Evolutionary conservation across 2,797 vertebrate species (phyloP).

Genomic region (Fistularia tabacaria): DNA sequence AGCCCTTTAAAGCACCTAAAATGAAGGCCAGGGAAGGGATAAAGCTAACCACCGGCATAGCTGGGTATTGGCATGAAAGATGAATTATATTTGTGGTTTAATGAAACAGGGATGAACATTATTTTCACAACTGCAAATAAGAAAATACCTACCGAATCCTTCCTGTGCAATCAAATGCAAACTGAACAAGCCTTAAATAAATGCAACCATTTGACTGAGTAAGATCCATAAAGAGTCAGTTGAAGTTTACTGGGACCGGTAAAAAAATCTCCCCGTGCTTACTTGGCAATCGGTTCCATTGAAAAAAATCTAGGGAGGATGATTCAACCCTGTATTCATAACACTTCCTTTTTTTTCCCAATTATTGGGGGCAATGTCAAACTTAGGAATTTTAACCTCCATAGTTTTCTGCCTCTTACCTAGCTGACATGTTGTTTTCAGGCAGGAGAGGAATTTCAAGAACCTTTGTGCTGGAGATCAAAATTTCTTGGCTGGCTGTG

Average conservation of each 20-base stretch:
- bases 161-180: conserved; percentile 40
- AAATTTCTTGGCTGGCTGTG: conserved; percentile 95
- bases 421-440: conserved; percentile 97
- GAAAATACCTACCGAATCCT: conserved; percentile 38
- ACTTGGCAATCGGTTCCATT: background rate
- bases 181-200: conserved; percentile 45
- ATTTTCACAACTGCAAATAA: conserved; percentile 46
- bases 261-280: conserved; percentile 12
- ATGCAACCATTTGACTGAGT: conserved; percentile 30
- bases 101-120: conserved; percentile 48
- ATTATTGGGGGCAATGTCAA: conserved; percentile 44
- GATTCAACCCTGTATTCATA: no score
- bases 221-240: conserved; percentile 38
- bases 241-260: conserved; percentile 44
- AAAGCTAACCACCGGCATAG: conserved; percentile 50
- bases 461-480: conserved; percentile 93
- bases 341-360: conserved; percentile 29
- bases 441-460: conserved; percentile 97
- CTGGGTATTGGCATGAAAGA: conserved; percentile 30
- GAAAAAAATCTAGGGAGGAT: no score
- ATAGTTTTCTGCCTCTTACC: conserved; percentile 74
- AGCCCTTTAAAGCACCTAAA: conserved; percentile 34
- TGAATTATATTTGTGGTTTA: conserved; percentile 34
- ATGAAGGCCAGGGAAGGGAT: conserved; percentile 40
- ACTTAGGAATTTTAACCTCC: conserved; percentile 43